Evolutionary conservation across 2,888 invertebrate species (phyloP), one percentile per base, ranked within the genome.

Genomic region (Ormyrus pomaceus): DNA sequence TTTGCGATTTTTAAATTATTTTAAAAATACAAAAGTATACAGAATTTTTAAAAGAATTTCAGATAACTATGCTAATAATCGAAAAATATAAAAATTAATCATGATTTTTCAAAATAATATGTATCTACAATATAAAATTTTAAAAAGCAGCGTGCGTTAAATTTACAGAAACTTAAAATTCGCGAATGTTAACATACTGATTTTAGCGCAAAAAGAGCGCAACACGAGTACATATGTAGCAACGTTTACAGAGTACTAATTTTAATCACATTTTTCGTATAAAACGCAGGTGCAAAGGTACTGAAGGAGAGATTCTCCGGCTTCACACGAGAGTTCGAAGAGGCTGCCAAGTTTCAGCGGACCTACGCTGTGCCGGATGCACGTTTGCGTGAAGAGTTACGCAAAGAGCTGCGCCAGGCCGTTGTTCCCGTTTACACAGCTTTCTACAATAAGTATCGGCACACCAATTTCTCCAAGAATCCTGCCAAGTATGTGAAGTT

Each of bases 291-390:
- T 7, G 83, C 89, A 13, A 91, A 91, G 82, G 84, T 86, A n/a
- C 80, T 90, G 66, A 90, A 90, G 76, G 90, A 90, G 48, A 87
- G 88, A 46, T 90, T 90, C 59, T 84, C 89, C 45, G 95, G 96
- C 70, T 99, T 99, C 91, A 98, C 99, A 91, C 97, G 97, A 89
- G 99, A 99, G 91, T 95, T 99, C 89, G 98, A 99, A 87, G 98
- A 98, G 86, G 94, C 95, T 11, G 94, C 95, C 2, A 95, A 95
- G 84, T 93, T 94, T 51, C 98, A 99, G 92, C 94, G 97, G 82
- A 94, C 95, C 55, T 98, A 98, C 92, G 96, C 97, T 71, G 96
- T 99, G 86, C 98, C 99, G 0, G 98, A 99, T 92, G 93, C 95
- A 0, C 97, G 98, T 87, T 92, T 99, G 73, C 93, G 98, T 62